Evolutionary conservation across 2,113 vertebrate genomes (phyloP), one percentile per base, ranked within the genome.

Genomic region (Tiliqua scincoides): DNA sequence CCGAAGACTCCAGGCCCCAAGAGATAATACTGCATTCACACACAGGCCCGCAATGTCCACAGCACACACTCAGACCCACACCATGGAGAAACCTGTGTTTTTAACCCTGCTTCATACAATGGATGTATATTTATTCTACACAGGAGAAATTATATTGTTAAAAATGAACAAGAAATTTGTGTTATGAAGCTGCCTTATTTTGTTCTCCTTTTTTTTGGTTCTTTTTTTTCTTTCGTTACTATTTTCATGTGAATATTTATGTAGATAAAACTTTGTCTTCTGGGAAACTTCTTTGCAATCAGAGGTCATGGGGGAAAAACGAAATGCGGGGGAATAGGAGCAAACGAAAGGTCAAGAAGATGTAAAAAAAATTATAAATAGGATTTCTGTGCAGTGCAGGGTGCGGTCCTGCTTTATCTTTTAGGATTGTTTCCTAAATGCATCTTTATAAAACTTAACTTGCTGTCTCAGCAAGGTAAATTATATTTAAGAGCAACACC

Each of bases 171-270:
- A 97, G 96, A 96, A n/a, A 96, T 90, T 95, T 96, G 96, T 96
- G 96, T 96, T 97, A 96, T 96, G 97, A 97, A 97, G 97, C 98
- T 98, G 98, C 98, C 98, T 99, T 99, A 99, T 97, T 97, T 97
- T 88, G 85, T 92, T 91, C 88, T 89, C 79, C 95, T 97, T 97
- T 96, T 97, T 94, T 93, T 4, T 4, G 43, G 4, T 48, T 8
- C 8, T 87, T 92, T 89, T 32, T 20, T 92, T 98, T 97, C 98
- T 97, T 99, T 98, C 98, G 97, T 99, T 99, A 98, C 98, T 98
- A 97, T 98, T 98, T 97, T 97, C 96, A 95, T 97, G 96, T 97
- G 97, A 97, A 97, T 97, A 97, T 97, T 97, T 97, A 96, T 97
- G 97, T 97, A 97, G 96, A 97, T 97, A 97, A 94, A 96, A 96